Base-by-base conservation (phyloP, 2,888 invertebrate genomes). In the Drosophila kanekoi region DNA sequence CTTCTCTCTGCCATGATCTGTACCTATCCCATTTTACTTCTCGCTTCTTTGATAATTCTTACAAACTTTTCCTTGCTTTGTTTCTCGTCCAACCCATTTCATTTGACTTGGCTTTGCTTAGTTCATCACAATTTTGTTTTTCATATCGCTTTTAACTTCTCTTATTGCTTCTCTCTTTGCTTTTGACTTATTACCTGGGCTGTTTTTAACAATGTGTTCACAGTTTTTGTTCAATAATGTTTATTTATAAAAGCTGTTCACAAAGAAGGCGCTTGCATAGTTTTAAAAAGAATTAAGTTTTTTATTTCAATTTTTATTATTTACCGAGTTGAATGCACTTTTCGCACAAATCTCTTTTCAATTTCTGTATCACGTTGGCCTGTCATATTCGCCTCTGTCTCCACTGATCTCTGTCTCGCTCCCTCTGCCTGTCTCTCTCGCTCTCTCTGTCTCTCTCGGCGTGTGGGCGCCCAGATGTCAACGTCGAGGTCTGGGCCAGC, bases 391-490 rank as follows among this genome's bases (percentile, higher is more conserved):
- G 18, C 32, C 43, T 20, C 3, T 61, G 37, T 56, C 61, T 23
- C 37, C 33, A 41, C 47, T 16, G 32, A 3, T 23, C 20, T 9
- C 23, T 45, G 1, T 13, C 38, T n/a, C 10, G 4, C 41, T 33
- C 20, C 13, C 20, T 13, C n/a, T 16, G 5, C 13, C 5, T 54
- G 10, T 40, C 28, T 16, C 18, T 23, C 14, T 37, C 14, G 9
- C 2, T 16, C 13, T 11, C 4, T 40, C 38, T 41, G 1, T 33
- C 3, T 51, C 8, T 38, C 0, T 49, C 6, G 32, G 28, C 45
- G 69, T 78, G 75, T 76, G 79, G 79, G 75, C 69, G 75, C n/a
- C 56, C 16, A 73, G 79, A 60, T 76, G 79, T 76, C 79, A 76
- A 52, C 79, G 52, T 76, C 60, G 62, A 78, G 75, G 62, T 74